Conservation (phyloP, 2,797 vertebrate species). For the Phaenicophaeus curvirostris region DNA sequence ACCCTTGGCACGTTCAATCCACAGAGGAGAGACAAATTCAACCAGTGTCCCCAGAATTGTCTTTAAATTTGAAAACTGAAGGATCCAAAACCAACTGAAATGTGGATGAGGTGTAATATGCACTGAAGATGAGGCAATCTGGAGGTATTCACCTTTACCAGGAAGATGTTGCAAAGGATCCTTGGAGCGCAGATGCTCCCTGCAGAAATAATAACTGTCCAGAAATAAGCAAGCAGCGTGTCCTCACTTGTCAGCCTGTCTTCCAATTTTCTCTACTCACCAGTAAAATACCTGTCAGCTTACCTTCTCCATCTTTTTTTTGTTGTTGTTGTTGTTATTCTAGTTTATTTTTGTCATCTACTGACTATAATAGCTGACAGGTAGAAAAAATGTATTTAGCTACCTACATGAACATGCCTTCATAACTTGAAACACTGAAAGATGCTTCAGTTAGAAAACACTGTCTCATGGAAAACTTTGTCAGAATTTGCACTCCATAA, state of each 20-base stretch:
- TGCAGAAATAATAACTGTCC: slow-evolving; percentile 30
- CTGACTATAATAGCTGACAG: not conserved
- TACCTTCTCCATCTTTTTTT: not conserved
- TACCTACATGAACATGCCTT: not conserved
- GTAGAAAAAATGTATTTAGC: not conserved
- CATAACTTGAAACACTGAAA: not conserved
- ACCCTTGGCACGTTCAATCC: not conserved
- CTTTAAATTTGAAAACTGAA: not conserved
- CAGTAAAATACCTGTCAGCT: not conserved
- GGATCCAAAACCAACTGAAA: not conserved
- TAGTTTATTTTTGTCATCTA: not conserved
- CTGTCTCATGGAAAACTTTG: not conserved
- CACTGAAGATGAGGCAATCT: not conserved
- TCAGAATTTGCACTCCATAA: not conserved
- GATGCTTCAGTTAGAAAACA: not conserved
- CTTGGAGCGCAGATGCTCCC: not conserved
- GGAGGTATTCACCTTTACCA: not conserved
- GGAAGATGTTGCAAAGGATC: not conserved
- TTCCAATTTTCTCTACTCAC: slow-evolving; percentile 32
- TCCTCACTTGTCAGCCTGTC: not conserved
- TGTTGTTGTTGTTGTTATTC: not conserved
- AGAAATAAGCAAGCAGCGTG: slow-evolving; percentile 1
- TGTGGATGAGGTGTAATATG: not conserved
- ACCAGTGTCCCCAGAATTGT: not conserved
- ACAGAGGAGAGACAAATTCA: not conserved